Evolutionary conservation across 1,140 invertebrate species (phyloP), one percentile per base, ranked within the genome.

Genomic region (Drosophila azteca): DNA sequence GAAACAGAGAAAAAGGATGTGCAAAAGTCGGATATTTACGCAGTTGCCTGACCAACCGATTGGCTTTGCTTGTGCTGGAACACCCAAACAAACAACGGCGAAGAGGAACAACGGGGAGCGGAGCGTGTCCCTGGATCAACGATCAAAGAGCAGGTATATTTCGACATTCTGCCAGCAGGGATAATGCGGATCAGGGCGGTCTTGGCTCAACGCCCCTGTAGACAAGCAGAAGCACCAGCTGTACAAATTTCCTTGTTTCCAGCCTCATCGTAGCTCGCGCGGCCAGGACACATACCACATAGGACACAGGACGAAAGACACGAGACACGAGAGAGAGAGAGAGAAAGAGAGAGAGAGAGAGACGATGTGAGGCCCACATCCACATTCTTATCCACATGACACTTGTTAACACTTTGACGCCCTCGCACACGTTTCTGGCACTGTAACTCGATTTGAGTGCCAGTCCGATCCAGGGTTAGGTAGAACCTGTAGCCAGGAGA

Each of bases 351-450:
- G 35, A 35, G n/a, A 22, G 35, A 7, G 4, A 15, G 2, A 24
- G 22, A 26, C 17, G 17, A 20, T 26, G 54, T 8, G 3, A 24
- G 53, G n/a, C 8, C 4, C 41, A 45, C 41, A 35, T 41, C 20
- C 61, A 35, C 41, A 63, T 48, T 62, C 61, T 15, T 9, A 35
- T 24, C 29, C 58, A 72, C 77, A 71, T 67, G 73, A 90, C 88
- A 90, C 88, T 90, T 90, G 88, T 90, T 90, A 83, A 79, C 79
- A 90, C 79, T 77, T 90, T 80, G 84, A 90, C 88, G 79, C 88
- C 84, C 83, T 64, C 83, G 54, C 66, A 67, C 63, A 69, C 64
- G 66, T 51, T 68, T 83, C 80, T 85, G 77, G 82, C 82, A 87
- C 61, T 62, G 81, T 85, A 85, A 85, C 65, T 85, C 78, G 46